Conservation (phyloP, 2,888 invertebrate species). For the Stenoptilia bipunctidactyla region DNA sequence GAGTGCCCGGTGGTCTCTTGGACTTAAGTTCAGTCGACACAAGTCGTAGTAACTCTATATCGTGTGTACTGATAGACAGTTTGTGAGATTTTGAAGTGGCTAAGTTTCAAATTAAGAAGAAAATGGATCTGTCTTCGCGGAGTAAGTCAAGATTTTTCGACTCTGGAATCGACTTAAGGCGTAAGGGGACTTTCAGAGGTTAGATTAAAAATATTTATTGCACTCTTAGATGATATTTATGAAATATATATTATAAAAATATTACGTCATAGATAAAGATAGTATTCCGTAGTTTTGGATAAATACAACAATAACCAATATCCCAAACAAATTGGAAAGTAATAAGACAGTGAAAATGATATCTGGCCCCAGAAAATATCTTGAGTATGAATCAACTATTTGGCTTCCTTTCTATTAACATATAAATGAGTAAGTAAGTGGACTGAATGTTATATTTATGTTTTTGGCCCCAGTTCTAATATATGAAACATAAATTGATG, state of each 20-base stretch:
- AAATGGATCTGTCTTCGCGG: conserved; percentile 62
- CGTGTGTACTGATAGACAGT: neutral
- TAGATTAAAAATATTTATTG: conserved; percentile 14
- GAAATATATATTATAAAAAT: too few species aligned
- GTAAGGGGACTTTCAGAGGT: conserved; percentile 50
- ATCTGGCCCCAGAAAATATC: conserved; percentile 58
- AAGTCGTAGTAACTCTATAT: neutral
- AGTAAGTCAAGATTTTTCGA: conserved; percentile 72
- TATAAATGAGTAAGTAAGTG: conserved; percentile 69
- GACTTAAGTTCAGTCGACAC: conserved; percentile 21
- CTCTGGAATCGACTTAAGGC: conserved; percentile 65
- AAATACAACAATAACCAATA: too few species aligned
- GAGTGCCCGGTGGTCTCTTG: conserved; percentile 47
- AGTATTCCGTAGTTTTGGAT: too few species aligned
- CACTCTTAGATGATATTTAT: too few species aligned
- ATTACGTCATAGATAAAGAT: too few species aligned
- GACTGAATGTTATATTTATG: conserved; percentile 46
- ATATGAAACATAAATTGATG: conserved; percentile 36
- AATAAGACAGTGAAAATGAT: conserved; percentile 70
- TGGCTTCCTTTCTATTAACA: conserved; percentile 58
- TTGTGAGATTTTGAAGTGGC: conserved; percentile 1
- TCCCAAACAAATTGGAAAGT: conserved; percentile 67
- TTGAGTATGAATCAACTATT: conserved; percentile 53
- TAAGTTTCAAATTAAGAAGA: conserved; percentile 8
- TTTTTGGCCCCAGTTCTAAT: conserved; percentile 34